Conservation (phyloP, 1,140 invertebrate species). For the Colletes gigas region DNA sequence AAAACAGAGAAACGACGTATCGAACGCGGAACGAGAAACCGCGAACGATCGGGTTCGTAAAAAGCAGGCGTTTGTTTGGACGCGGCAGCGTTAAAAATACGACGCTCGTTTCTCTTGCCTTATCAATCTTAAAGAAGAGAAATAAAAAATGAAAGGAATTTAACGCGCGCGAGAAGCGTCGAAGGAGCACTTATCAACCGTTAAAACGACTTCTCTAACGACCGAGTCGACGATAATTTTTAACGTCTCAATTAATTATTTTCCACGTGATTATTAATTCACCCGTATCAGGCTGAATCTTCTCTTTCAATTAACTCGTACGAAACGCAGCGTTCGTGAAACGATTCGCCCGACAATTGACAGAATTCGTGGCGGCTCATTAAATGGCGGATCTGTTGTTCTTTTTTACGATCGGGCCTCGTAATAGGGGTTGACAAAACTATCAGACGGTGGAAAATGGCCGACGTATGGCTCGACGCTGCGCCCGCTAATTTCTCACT, state of each 20-base stretch:
- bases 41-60: not conserved
- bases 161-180: not conserved
- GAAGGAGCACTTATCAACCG: not conserved
- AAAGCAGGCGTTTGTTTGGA: not conserved
- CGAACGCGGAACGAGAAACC: not conserved
- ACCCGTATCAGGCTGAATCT: slow-evolving; percentile 17
- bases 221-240: slow-evolving; percentile 35
- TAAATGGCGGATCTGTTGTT: slow-evolving; percentile 10
- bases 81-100: slow-evolving; percentile 12
- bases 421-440: slow-evolving; percentile 66
- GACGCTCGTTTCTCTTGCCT: not conserved
- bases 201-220: slow-evolving; percentile 29
- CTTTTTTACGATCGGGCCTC: slow-evolving; percentile 27
- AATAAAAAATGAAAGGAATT: not conserved
- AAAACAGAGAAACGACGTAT: not conserved
- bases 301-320: slow-evolving; percentile 40
- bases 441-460: slow-evolving; percentile 68
- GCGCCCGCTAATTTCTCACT: slow-evolving; percentile 78
- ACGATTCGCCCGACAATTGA: not conserved
- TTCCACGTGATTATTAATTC: slow-evolving; percentile 16
- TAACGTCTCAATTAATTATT: slow-evolving; percentile 41
- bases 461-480: slow-evolving; percentile 57
- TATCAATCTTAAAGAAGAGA: not conserved
- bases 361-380: slow-evolving; percentile 33
- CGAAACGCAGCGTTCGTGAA: slow-evolving; percentile 1